These are phyloP conservation scores for Hyperoplus immaculatus DNA, from an alignment of 2,797 vertebrate genomes.

Conservation along the genomic window DNA sequence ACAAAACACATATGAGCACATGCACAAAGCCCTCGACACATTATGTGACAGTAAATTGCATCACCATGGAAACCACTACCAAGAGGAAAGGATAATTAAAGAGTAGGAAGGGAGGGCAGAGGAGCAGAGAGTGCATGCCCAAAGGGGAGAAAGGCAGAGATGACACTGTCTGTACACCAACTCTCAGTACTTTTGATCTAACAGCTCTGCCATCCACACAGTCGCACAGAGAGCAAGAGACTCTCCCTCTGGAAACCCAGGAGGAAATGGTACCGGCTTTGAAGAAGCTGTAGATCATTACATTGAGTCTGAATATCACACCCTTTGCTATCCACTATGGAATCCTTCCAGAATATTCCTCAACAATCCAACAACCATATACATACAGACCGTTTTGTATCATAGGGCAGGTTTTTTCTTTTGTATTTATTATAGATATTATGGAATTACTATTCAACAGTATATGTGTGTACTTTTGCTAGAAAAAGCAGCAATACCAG, in stretches of 20 bases:
- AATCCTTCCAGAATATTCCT: conserved; percentile 3
- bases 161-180: conserved; percentile 39
- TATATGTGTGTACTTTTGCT: not conserved
- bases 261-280: conserved; percentile 45
- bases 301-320: conserved; percentile 35
- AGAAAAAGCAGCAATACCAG: not conserved
- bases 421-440: not conserved
- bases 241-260: conserved; percentile 34
- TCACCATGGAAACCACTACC: conserved; percentile 85
- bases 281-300: conserved; percentile 48
- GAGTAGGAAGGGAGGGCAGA: conserved; percentile 40
- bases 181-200: conserved; percentile 60
- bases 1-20: conserved; percentile 46
- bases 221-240: conserved; percentile 21
- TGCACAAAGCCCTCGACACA: conserved; percentile 67
- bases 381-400: not conserved
- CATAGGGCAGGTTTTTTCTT: not conserved
- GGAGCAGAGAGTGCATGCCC: conserved; percentile 31
- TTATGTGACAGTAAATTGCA: conserved; percentile 77
- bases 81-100: conserved; percentile 70
- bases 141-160: conserved; percentile 46
- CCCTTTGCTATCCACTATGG: not conserved
- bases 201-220: conserved; percentile 44
- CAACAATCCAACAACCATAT: not conserved
- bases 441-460: no score